phyloP scores from a whole-genome alignment of 35 echinoderm and acorn worm genomes.

The Diadema setosum region DNA sequence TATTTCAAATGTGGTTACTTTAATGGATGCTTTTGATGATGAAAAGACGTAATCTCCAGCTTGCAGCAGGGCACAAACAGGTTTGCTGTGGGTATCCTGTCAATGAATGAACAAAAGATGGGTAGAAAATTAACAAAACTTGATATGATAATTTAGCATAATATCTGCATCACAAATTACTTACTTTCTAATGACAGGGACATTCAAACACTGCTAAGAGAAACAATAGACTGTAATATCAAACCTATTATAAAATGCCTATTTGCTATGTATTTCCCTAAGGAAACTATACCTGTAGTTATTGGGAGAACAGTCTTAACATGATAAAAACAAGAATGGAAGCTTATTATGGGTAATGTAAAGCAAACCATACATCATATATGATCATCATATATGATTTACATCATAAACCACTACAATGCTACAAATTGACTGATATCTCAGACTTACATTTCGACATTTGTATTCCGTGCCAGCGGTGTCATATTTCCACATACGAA shows the following conservation, averaged over 20 bases:
- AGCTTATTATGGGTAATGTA: not conserved
- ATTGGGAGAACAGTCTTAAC: not conserved
- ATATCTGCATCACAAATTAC: too few relatives aligned
- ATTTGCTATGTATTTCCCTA: too few relatives aligned
- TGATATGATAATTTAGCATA: too few relatives aligned
- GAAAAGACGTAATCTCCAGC: slow-evolving; percentile 65
- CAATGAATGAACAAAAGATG: not conserved
- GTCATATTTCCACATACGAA: slow-evolving; percentile 87
- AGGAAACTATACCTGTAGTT: not conserved
- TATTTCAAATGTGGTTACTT: slow-evolving; percentile 42
- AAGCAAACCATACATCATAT: not conserved
- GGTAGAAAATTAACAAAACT: too few relatives aligned
- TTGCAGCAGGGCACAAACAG: slow-evolving; percentile 55
- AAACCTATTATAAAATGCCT: too few relatives aligned
- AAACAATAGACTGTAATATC: too few relatives aligned
- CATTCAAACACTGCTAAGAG: too few relatives aligned
- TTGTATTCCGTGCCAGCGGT: slow-evolving; percentile 56
- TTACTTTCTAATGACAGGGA: too few relatives aligned
- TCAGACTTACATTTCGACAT: slow-evolving; percentile 58
- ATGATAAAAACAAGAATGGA: not conserved
- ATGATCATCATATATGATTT: not conserved
- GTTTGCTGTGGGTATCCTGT: slow-evolving; percentile 79
- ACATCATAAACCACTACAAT: not conserved
- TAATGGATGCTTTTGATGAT: slow-evolving; percentile 81
- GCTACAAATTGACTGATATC: not conserved